These are phyloP conservation scores for Prunella fulvescens DNA, from an alignment of 2,113 vertebrate genomes.

Conservation along the genomic window DNA sequence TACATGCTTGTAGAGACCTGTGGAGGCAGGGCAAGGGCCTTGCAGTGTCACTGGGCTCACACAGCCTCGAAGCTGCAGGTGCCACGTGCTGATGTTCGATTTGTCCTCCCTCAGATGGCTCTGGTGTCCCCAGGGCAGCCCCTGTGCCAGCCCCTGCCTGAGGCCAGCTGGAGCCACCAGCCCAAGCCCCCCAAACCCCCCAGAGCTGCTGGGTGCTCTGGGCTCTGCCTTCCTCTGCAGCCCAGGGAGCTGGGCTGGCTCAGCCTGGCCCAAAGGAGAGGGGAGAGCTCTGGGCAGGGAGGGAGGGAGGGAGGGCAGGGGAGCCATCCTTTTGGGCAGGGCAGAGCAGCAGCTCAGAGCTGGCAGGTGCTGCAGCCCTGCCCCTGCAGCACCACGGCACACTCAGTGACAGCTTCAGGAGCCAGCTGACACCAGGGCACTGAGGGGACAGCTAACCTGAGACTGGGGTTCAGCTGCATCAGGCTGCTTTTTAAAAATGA, in stretches of 20 bases:
- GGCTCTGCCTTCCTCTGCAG: fast-evolving
- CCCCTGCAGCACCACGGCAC: fast-evolving
- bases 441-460: not conserved
- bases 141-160: no score
- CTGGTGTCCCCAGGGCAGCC: not conserved
- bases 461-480: not conserved
- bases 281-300: no score
- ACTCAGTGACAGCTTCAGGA: fast-evolving
- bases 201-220: fast-evolving
- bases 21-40: not conserved
- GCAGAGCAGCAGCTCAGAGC: not conserved
- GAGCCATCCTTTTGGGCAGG: fast-evolving
- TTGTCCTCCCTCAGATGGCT: not conserved
- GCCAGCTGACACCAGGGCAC: not conserved
- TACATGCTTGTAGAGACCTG: not conserved
- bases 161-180: fast-evolving
- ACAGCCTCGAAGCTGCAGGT: fast-evolving
- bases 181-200: not conserved
- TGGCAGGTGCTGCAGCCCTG: not conserved
- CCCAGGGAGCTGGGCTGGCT: not conserved
- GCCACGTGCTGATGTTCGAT: fast-evolving
- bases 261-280: not conserved
- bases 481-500: not conserved
- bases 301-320: not conserved
- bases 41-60: not conserved